phyloP scores from a whole-genome alignment of 2,888 invertebrate genomes.

The Aphidius colemani region DNA sequence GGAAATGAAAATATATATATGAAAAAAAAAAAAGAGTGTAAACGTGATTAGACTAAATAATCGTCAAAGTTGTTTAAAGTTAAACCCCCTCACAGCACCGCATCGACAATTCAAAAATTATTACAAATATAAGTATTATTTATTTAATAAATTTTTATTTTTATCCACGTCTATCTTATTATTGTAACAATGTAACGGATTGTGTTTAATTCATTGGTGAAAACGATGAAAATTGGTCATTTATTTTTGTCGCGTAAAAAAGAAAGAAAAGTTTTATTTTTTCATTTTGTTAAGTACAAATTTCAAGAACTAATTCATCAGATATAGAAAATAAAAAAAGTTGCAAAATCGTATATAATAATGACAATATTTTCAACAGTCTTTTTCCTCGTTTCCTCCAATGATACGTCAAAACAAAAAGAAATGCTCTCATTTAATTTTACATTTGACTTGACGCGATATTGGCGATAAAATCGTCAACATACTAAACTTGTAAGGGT shows the following conservation, averaged over 20 bases:
- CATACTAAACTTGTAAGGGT: no score
- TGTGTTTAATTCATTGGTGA: slow-evolving; percentile 32
- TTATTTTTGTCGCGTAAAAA: neutral
- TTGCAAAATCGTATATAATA: neutral
- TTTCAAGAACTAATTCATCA: slow-evolving; percentile 4
- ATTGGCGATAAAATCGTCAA: slow-evolving; percentile 31
- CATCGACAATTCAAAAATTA: slow-evolving; percentile 37
- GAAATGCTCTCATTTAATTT: slow-evolving; percentile 12
- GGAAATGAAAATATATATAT: slow-evolving; percentile 27
- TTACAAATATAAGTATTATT: slow-evolving; percentile 50
- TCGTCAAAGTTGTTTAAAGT: slow-evolving; percentile 8
- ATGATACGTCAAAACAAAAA: slow-evolving; percentile 2
- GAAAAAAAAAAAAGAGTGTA: neutral
- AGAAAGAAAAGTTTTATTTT: no score
- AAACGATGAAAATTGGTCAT: slow-evolving; percentile 16
- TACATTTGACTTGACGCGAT: slow-evolving; percentile 33
- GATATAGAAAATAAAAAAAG: neutral
- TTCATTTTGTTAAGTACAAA: neutral
- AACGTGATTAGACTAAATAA: no score
- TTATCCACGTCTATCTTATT: slow-evolving; percentile 22
- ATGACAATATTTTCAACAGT: neutral
- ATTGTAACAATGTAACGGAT: slow-evolving; percentile 40
- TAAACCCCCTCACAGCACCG: slow-evolving; percentile 32
- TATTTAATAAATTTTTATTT: neutral
- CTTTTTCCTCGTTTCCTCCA: slow-evolving; percentile 22